Percentiles rank a stretch among this genome's conserved stretches.
Conservation (phyloP, 2,797 vertebrate genomes). For the Amazonetta brasiliensis region DNA sequence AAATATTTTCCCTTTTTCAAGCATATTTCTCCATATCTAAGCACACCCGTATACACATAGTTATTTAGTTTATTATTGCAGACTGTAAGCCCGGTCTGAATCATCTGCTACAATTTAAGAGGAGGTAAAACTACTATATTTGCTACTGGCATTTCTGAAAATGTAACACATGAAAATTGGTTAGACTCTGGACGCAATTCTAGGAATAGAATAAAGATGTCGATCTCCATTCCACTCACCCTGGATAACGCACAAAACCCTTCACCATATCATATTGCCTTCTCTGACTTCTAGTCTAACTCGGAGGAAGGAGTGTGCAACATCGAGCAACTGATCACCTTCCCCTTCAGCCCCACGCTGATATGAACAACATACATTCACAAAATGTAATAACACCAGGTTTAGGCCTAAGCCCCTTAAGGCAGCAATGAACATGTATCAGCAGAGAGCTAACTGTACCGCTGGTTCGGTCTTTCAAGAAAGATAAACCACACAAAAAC, state of each 20-base stretch:
- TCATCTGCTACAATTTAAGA: neutral
- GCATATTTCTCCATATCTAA: neutral
- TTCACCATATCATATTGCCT: neutral
- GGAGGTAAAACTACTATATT: neutral
- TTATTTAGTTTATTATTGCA: neutral
- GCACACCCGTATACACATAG: neutral
- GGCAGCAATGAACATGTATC: neutral
- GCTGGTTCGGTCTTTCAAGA: neutral
- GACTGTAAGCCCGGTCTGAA: neutral
- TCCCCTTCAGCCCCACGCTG: fast-evolving
- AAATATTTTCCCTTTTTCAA: neutral
- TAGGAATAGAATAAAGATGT: neutral
- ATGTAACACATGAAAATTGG: neutral
- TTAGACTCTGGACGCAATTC: neutral
- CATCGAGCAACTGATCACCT: neutral
- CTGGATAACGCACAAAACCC: neutral
- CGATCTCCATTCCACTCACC: neutral
- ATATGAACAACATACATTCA: neutral
- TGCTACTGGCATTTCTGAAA: neutral
- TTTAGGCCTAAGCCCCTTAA: neutral
- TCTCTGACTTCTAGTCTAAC: neutral
- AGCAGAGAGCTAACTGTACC: neutral
- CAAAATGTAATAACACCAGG: neutral
- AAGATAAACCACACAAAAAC: neutral
- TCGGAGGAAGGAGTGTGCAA: neutral